Evolutionary conservation across 2,113 vertebrate genomes (phyloP).

Genomic region (Ancistrus triradiatus): DNA sequence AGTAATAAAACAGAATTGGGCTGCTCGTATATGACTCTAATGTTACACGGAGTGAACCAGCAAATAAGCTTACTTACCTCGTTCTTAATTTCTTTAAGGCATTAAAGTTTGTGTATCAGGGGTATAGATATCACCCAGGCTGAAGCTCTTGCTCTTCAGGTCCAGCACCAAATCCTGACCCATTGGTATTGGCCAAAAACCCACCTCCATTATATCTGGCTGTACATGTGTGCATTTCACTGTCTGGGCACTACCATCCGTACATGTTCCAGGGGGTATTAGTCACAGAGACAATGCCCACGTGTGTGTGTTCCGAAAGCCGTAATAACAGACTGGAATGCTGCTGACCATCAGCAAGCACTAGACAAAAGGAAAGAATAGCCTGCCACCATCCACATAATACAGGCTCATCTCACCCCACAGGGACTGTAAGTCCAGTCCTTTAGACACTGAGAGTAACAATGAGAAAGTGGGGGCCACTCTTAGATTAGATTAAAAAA

Average conservation of each 20-base stretch:
- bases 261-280: constrained; percentile 21
- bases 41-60: no score
- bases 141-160: neutral
- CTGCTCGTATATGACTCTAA: no score
- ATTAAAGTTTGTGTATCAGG: constrained; percentile 1
- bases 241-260: neutral
- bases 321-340: constrained; percentile 55
- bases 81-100: neutral
- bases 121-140: neutral
- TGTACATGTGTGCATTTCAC: constrained; percentile 12
- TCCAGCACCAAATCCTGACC: constrained; percentile 6
- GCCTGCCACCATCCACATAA: constrained; percentile 24
- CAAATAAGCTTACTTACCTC: constrained; percentile 13
- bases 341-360: constrained; percentile 59
- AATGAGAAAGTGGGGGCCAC: no score
- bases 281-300: constrained; percentile 22
- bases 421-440: constrained; percentile 11
- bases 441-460: constrained; percentile 14
- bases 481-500: no score
- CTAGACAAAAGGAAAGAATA: constrained; percentile 44
- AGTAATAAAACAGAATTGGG: no score
- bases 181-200: constrained; percentile 11
- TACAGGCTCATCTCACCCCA: constrained; percentile 3
- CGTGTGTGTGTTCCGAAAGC: constrained; percentile 42
- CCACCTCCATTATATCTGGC: constrained; percentile 31